phyloP scores from a whole-genome alignment of 2,113 vertebrate genomes.

The Solea solea region DNA sequence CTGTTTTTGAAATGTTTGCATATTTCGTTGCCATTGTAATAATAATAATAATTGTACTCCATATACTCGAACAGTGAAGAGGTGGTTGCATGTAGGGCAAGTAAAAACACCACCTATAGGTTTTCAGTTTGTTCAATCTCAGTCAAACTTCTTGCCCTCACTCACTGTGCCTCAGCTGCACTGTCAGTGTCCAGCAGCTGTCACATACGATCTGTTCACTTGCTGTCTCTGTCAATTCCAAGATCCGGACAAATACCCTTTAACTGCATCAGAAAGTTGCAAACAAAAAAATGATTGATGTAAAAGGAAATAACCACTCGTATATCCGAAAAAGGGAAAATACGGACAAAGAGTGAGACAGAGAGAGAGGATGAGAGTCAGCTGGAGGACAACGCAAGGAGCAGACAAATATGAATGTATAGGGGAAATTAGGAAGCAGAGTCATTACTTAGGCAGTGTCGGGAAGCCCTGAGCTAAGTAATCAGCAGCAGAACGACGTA shows the following conservation, averaged over 20 bases:
- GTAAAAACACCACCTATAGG: too few relatives aligned
- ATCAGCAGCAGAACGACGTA: conserved; percentile 47
- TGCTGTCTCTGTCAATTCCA: neutral
- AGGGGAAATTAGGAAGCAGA: conserved; percentile 19
- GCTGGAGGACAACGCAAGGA: conserved; percentile 12
- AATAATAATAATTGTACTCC: too few relatives aligned
- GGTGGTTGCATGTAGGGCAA: too few relatives aligned
- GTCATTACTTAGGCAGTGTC: conserved; percentile 44
- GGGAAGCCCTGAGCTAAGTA: conserved; percentile 47
- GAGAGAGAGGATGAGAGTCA: neutral
- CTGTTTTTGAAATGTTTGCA: too few relatives aligned
- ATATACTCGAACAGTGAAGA: too few relatives aligned
- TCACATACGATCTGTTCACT: too few relatives aligned
- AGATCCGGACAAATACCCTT: conserved; percentile 29
- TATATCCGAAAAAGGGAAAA: conserved; percentile 3
- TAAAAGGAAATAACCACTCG: conserved; percentile 22
- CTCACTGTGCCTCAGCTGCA: too few relatives aligned
- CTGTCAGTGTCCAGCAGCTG: too few relatives aligned
- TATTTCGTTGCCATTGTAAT: too few relatives aligned
- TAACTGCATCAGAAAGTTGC: conserved; percentile 19
- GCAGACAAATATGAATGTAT: conserved; percentile 36
- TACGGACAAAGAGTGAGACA: neutral
- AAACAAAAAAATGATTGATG: neutral
- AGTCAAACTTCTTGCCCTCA: too few relatives aligned
- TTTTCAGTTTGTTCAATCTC: too few relatives aligned